A percentile compares a stretch with the other conserved stretches of the same genome.
These are phyloP conservation scores for Drosophila bocki DNA, from an alignment of 1,140 invertebrate species.

Conservation along the genomic window DNA sequence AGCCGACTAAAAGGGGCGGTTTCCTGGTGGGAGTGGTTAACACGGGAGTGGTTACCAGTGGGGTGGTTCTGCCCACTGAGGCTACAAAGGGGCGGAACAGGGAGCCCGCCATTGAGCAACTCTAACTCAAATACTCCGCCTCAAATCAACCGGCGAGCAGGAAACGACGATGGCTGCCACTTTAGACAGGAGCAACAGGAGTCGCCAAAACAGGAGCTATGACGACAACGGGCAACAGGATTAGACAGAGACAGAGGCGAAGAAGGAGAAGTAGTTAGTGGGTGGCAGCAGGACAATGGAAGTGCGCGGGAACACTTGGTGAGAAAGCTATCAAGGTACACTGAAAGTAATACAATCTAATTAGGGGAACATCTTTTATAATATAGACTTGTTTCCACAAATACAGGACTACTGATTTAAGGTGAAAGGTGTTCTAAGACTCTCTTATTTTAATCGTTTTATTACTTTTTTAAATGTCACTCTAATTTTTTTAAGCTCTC, in stretches of 20 bases:
- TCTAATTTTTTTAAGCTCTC: not conserved
- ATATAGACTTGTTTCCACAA: no score
- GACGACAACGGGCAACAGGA: constrained; percentile 62
- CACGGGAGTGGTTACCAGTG: not conserved
- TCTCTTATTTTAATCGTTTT: not conserved
- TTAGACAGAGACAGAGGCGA: constrained; percentile 7
- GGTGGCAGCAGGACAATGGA: constrained; percentile 6
- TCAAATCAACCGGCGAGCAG: constrained; percentile 80
- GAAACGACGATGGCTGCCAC: constrained; percentile 23
- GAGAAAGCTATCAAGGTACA: constrained; percentile 3
- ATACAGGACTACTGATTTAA: no score
- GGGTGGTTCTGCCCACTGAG: constrained; percentile 11
- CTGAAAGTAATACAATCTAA: not conserved
- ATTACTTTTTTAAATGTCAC: no score
- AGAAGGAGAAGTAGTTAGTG: not conserved
- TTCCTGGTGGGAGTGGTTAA: not conserved
- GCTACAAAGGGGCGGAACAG: constrained; percentile 35
- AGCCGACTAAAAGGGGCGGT: not conserved
- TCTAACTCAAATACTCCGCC: constrained; percentile 85
- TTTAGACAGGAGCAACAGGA: constrained; percentile 73
- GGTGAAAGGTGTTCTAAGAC: no score
- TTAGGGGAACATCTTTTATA: not conserved
- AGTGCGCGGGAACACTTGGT: not conserved
- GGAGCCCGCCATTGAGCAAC: constrained; percentile 76
- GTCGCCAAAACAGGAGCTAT: constrained; percentile 68